Conservation (phyloP, 53 echinoderm and acorn worm genomes). For the Luidia sarsii region DNA sequence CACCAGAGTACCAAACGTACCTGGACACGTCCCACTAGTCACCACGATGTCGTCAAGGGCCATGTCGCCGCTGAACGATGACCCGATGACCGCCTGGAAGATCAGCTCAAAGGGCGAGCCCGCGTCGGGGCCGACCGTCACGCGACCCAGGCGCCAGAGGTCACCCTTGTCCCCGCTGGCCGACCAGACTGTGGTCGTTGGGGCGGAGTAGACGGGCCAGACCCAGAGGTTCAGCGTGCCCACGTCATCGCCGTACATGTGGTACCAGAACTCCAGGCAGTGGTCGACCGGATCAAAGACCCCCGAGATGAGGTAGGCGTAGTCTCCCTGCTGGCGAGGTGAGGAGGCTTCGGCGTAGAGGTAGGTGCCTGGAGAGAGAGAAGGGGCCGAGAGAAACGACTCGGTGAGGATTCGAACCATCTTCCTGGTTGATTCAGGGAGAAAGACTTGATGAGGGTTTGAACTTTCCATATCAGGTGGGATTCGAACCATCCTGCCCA, state of each 20-base stretch:
- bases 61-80: slow-evolving; percentile 60
- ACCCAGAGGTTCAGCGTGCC: slow-evolving; percentile 64
- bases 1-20: no score
- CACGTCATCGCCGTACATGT: slow-evolving; percentile 70
- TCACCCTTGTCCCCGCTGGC: slow-evolving; percentile 57
- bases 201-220: slow-evolving; percentile 11
- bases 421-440: no score
- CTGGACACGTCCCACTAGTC: slow-evolving; percentile 67
- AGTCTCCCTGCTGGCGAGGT: slow-evolving; percentile 19
- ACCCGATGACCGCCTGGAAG: slow-evolving; percentile 60
- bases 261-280: slow-evolving; percentile 78
- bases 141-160: slow-evolving; percentile 65
- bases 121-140: slow-evolving; percentile 3
- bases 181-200: slow-evolving; percentile 17
- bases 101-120: slow-evolving; percentile 31
- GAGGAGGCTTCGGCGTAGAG: slow-evolving; percentile 68
- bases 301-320: slow-evolving; percentile 52
- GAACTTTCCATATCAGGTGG: no score
- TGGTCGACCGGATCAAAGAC: slow-evolving; percentile 33
- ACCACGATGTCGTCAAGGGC: slow-evolving; percentile 75
- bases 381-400: neutral
- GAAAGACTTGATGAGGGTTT: no score
- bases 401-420: no score
- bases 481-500: no score
- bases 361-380: slow-evolving; percentile 63